Conservation (phyloP, 2,113 vertebrate genomes). For the Egretta garzetta region DNA sequence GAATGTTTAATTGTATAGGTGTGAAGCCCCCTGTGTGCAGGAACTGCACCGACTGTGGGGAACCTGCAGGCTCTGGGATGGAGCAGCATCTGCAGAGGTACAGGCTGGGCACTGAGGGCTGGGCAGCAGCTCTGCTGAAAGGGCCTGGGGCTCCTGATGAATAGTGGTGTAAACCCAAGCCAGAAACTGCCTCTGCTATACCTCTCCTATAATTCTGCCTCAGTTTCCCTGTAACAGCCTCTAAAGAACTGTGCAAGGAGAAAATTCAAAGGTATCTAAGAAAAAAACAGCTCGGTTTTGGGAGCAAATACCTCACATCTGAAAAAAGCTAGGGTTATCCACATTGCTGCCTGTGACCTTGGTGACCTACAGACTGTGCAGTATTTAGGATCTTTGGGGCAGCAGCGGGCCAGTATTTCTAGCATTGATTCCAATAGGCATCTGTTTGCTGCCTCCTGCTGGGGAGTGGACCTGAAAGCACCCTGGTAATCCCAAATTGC, state of each 20-base stretch:
- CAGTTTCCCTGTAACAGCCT: neutral
- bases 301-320: neutral
- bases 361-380: neutral
- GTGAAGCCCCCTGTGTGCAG: neutral
- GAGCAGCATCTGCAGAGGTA: neutral
- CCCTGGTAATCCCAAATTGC: neutral
- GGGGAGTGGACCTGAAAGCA: neutral
- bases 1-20: neutral
- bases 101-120: neutral
- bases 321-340: neutral
- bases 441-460: neutral
- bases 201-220: neutral
- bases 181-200: neutral
- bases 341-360: neutral
- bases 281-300: neutral
- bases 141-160: neutral
- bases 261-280: neutral
- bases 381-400: neutral
- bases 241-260: neutral
- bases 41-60: neutral
- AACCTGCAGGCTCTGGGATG: neutral
- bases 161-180: neutral
- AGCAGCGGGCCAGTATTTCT: neutral
- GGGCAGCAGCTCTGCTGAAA: neutral
- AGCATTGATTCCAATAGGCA: fast-evolving